Evolutionary conservation across 2,113 vertebrate genomes (phyloP), one percentile per base, ranked within the genome.

Genomic region (Strigops habroptila): DNA sequence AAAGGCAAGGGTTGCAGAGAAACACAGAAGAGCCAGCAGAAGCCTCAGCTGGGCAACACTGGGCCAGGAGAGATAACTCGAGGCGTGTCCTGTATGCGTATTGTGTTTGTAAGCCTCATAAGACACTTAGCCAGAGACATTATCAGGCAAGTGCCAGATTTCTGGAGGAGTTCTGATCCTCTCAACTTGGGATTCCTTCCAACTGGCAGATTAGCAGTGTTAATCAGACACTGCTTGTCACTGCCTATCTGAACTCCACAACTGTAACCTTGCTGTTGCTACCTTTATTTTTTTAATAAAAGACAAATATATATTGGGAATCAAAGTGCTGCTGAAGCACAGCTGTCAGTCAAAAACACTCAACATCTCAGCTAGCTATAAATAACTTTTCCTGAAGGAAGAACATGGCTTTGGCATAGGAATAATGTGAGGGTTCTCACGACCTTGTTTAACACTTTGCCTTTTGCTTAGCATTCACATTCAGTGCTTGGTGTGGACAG

Each of bases 101-200:
- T 51, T 64, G 71, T 88, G 73, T 73, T 76, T 85, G 48, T 53
- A 82, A 93, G 80, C 90, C 86, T 95, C 21, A 0, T 37, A 86
- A 94, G 74, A 94, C 82, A 86, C 93, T 94, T 89, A 93, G 93
- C 69, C 92, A 95, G 92, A 94, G 95, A 97, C 96, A 89, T 95
- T 96, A 97, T 97, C 95, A 96, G 90, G 68, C 80, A 90, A 94
- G 86, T 92, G 92, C 95, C 96, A 96, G 92, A 94, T 89, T 97
- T 97, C 70, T 95, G 92, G 52, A 96, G 90, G 95, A 96, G 86
- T 94, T 95, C 91, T 93, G 95, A 96, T 96, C 92, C 91, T 94
- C 83, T 92, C 80, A 84, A 84, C 11, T 91, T 91, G 88, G 95
- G 93, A 97, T 87, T 92, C 83, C 67, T 92, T 97, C 96, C 96